A percentile compares a stretch with the other conserved stretches of the same genome.
Conservation (phyloP, 2,888 invertebrate species). For the Acleris literana region DNA sequence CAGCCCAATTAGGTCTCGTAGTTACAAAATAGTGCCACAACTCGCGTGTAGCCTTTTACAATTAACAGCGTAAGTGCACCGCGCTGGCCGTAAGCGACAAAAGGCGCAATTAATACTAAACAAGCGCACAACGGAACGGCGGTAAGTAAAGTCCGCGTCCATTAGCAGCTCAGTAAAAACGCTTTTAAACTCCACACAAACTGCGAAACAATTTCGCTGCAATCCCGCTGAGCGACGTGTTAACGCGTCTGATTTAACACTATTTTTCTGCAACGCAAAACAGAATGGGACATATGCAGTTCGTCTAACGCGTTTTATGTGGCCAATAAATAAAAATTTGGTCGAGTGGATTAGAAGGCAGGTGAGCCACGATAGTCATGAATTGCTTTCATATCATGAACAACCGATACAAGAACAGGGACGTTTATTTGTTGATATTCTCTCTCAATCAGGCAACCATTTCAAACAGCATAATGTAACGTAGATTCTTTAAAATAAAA, state of each 20-base stretch:
- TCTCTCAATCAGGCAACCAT: no score
- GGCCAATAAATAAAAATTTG: conserved; percentile 16
- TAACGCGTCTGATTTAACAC: conserved; percentile 69
- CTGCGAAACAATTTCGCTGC: conserved; percentile 67
- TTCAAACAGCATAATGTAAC: no score
- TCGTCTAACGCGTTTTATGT: conserved; percentile 16
- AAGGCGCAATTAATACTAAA: conserved; percentile 78
- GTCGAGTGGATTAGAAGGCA: neutral
- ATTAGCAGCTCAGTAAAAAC: conserved; percentile 62
- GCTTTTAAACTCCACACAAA: conserved; percentile 62
- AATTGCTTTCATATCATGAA: neutral
- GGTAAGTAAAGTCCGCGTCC: conserved; percentile 68
- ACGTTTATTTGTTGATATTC: no score
- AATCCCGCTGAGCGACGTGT: conserved; percentile 63
- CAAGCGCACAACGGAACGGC: conserved; percentile 62
- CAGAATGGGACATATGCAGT: conserved; percentile 4
- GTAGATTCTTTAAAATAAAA: no score
- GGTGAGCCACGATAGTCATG: neutral
- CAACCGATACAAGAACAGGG: no score
- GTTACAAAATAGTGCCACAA: conserved; percentile 28
- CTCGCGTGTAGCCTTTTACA: conserved; percentile 29
- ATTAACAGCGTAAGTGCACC: conserved; percentile 43
- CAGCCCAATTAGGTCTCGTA: conserved; percentile 28
- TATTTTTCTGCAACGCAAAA: conserved; percentile 25
- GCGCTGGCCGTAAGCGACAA: conserved; percentile 69